phyloP scores from a whole-genome alignment of 2,113 vertebrate genomes.

The Silurus asotus region DNA sequence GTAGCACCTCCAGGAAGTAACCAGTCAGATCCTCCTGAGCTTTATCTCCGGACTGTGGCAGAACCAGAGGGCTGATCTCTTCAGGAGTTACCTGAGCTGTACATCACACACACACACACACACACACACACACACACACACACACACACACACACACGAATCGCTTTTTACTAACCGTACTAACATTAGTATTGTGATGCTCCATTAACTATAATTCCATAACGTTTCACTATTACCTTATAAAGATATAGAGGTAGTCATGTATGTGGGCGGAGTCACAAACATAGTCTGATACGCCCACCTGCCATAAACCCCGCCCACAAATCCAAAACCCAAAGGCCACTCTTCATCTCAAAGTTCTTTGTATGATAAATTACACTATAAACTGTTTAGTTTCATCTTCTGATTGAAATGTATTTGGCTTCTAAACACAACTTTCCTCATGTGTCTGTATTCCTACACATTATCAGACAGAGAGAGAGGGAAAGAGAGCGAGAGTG shows the following conservation, averaged over 20 bases:
- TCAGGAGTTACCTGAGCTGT: conserved; percentile 95
- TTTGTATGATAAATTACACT: not conserved
- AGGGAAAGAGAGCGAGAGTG: not conserved
- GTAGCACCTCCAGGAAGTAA: conserved; percentile 95
- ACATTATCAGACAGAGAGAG: not conserved
- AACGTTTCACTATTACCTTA: not conserved
- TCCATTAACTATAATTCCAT: not conserved
- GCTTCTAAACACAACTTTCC: not conserved
- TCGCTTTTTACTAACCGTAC: not conserved
- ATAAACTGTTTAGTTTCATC: not conserved
- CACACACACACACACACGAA: not conserved
- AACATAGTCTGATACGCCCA: not conserved
- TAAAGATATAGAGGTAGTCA: not conserved
- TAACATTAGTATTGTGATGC: not conserved
- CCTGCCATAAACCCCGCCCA: not conserved
- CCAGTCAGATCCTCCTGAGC: conserved; percentile 97
- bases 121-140: not conserved
- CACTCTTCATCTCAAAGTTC: not conserved
- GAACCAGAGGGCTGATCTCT: conserved; percentile 95
- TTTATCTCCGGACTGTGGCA: conserved; percentile 97
- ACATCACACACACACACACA: not conserved
- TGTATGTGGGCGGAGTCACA: not conserved
- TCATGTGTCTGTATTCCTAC: not conserved
- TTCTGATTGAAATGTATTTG: not conserved
- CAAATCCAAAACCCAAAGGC: not conserved